Evolutionary conservation across 1,140 invertebrate genomes (phyloP).

Genomic region (Zaprionus davidi): DNA sequence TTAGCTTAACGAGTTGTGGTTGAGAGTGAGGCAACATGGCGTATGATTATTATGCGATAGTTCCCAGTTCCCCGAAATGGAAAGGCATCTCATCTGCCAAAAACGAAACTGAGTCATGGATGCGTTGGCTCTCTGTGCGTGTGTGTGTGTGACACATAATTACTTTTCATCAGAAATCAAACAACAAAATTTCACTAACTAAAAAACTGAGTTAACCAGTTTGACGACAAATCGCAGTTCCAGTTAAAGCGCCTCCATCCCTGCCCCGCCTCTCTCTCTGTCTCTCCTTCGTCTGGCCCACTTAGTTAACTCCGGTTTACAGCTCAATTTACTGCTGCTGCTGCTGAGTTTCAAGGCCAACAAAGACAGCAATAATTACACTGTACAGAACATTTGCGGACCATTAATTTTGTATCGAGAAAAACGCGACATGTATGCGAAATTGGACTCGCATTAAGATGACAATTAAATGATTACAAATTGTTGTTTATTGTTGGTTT

Average conservation of each 20-base stretch:
- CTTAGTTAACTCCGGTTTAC: conserved; percentile 43
- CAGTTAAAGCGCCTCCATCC: conserved; percentile 14
- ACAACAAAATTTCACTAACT: conserved; percentile 42
- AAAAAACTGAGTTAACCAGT: conserved; percentile 30
- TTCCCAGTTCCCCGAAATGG: not conserved
- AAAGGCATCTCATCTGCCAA: conserved; percentile 5
- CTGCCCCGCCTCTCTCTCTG: not conserved
- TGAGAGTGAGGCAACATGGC: not conserved
- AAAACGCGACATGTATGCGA: not conserved
- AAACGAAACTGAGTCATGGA: conserved; percentile 18
- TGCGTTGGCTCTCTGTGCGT: not conserved
- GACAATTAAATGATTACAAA: conserved; percentile 79
- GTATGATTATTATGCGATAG: not conserved
- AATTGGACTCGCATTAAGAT: conserved; percentile 54
- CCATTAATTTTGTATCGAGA: conserved; percentile 23
- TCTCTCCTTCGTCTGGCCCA: not conserved
- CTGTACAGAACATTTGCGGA: conserved; percentile 60
- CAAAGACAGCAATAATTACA: conserved; percentile 61
- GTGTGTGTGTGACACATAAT: conserved; percentile 35
- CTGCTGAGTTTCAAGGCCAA: conserved; percentile 66
- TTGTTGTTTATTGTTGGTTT: conserved; percentile 21
- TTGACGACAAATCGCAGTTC: conserved; percentile 33
- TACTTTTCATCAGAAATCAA: conserved; percentile 39
- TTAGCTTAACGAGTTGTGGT: not conserved
- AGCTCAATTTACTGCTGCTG: conserved; percentile 48